Percentiles rank a stretch among this genome's conserved stretches.
These are phyloP conservation scores for Corydoras maculifer DNA, from an alignment of 2,113 vertebrate species.

Conservation along the genomic window DNA sequence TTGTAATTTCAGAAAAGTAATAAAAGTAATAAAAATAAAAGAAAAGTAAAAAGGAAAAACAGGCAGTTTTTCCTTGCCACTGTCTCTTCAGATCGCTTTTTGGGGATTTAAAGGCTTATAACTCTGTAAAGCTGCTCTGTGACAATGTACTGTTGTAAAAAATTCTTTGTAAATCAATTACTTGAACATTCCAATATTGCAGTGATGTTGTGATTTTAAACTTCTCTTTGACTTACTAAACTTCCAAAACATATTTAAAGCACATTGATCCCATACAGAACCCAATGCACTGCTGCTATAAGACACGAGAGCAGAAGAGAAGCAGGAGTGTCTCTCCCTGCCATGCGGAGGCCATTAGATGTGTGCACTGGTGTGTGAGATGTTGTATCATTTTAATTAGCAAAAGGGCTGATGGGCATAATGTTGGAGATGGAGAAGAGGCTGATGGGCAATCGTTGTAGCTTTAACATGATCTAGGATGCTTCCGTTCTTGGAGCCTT, in stretches of 20 bases:
- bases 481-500: slow-evolving; percentile 31
- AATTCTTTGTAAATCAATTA: too few relatives aligned
- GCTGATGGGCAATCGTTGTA: slow-evolving; percentile 50
- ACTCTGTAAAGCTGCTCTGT: too few relatives aligned
- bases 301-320: slow-evolving; percentile 42
- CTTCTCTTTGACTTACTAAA: neutral
- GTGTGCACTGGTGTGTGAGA: slow-evolving; percentile 63
- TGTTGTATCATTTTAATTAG: slow-evolving; percentile 70
- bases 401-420: slow-evolving; percentile 46
- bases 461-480: slow-evolving; percentile 19
- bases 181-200: too few relatives aligned
- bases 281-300: neutral
- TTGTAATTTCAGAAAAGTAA: slow-evolving; percentile 67
- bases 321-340: slow-evolving; percentile 46
- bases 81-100: too few relatives aligned
- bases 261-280: neutral
- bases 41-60: too few relatives aligned
- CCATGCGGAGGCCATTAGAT: slow-evolving; percentile 54
- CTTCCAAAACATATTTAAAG: slow-evolving; percentile 19
- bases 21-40: slow-evolving; percentile 42
- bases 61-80: too few relatives aligned
- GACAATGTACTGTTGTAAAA: too few relatives aligned
- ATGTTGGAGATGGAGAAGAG: slow-evolving; percentile 45
- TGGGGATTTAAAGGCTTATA: too few relatives aligned
- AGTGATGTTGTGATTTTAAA: too few relatives aligned